These are phyloP conservation scores for Tursiops truncatus DNA, from an alignment of 2,113 vertebrate species.

Conservation along the genomic window DNA sequence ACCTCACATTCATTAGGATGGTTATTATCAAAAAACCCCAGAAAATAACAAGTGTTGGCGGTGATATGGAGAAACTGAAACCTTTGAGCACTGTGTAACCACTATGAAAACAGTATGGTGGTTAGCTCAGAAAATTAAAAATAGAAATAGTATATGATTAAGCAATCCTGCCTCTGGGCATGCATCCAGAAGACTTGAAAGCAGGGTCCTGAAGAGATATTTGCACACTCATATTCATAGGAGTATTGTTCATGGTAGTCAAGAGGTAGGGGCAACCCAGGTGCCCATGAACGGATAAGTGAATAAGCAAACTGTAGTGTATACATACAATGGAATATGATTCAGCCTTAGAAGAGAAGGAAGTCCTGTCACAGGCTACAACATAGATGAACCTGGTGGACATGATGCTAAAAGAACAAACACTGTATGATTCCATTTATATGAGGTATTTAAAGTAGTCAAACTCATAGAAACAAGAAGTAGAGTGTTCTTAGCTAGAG, in stretches of 20 bases:
- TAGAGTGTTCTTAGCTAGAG: neutral
- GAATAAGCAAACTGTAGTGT: neutral
- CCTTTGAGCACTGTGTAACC: neutral
- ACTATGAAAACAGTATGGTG: neutral
- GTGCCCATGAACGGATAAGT: neutral
- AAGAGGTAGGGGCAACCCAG: neutral
- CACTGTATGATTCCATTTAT: neutral
- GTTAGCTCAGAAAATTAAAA: neutral
- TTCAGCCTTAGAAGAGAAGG: neutral
- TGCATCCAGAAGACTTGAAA: neutral
- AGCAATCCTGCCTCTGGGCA: neutral
- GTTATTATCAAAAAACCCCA: neutral
- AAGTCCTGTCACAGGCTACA: neutral
- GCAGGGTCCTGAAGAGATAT: neutral
- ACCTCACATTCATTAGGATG: neutral
- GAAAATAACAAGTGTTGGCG: neutral
- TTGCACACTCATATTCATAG: neutral
- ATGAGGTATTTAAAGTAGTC: neutral
- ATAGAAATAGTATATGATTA: neutral
- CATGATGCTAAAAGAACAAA: neutral
- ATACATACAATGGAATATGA: neutral
- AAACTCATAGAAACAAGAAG: neutral
- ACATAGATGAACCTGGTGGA: neutral
- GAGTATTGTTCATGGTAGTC: neutral
- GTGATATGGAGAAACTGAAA: neutral